Base-by-base conservation (phyloP, 2,888 invertebrate species). In the Proisotoma minuta region DNA sequence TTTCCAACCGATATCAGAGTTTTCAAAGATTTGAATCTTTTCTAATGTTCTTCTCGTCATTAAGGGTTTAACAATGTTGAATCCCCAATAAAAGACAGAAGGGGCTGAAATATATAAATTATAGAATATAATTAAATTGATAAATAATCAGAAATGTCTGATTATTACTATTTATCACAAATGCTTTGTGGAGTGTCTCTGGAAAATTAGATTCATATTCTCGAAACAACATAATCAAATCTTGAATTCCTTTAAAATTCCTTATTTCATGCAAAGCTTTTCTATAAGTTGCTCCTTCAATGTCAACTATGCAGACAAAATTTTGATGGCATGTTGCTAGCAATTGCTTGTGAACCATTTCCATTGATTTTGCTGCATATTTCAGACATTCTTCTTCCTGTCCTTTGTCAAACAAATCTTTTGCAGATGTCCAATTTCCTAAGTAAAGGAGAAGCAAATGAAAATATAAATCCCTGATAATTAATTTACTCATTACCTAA, bases 251-350 rank as follows among this genome's bases (percentile, higher is more conserved):
- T 60, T 60, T 57, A 24, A 57, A 58, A 26, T 66, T 66, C 26
- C 60, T 62, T 3, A 48, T 47, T 29, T 66, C 66, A 20, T 66
- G 62, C 18, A 57, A 43, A 22, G 57, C 59, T 52, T 58, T 63
- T 24, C 63, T 40, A 26, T 58, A 59, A 3, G 61, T 61, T n/a
- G 63, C 59, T 48, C 66, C 66, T 3, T 58, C 47, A 27, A 63
- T 66, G 27, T 66, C 66, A 1, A 66, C 66, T 51, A 66, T 63
- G 29, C 66, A 66, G 8, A 66, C 66, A 40, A 66, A 66, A 43
- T 66, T 63, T 51, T 66, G 66, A 61, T 66, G 56, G 20, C 61
- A 59, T n/a, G 66, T 66, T 28, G 23, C 56, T 2, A 66, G 51
- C 40, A 66, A 58, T 4, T 27, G 50, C 8, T 54, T 28, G 34